Evolutionary conservation across 2,888 invertebrate species (phyloP), one percentile per base, ranked within the genome.

Genomic region (Drosophila hamatofila): DNA sequence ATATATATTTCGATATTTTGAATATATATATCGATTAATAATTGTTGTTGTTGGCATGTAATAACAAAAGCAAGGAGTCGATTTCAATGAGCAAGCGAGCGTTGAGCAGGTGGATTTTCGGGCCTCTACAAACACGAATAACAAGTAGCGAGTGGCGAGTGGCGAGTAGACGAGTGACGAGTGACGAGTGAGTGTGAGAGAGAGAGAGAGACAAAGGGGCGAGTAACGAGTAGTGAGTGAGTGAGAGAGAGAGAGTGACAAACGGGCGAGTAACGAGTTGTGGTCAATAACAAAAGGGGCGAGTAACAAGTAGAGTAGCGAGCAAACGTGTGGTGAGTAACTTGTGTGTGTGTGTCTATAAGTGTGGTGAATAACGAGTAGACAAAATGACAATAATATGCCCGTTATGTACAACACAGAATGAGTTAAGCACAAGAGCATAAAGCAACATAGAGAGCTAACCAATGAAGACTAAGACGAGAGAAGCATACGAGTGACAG

Each of bases 41-140:
- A 21, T 57, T 63, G 30, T 59, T 72, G 18, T 60, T 63, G 30
- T 67, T 73, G 61, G 88, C 80, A 88, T 74, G 68, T 88, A 57
- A 66, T 81, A 57, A 66, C 80, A 80, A 88, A 79, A 88, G 86
- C 83, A 88, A 85, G 80, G 80, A 88, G 71, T 82, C 86, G 78
- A 85, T 72, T 85, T 83, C 83, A 80, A 85, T 83, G 79, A 88
- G 83, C 81, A 86, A 86, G 88, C 86, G 76, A 88, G 83, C 81
- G 59, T 52, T 61, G 70, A 63, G 69, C 72, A 63, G 58, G 44
- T 58, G 54, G 51, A 30, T 42, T 52, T 37, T 39, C 35, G 39
- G 27, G 39, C 37, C 63, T 18, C 35, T 12, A 27, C 14, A 39
- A 25, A 51, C 16, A 68, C 37, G 59, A 58, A 16, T 33, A 39